Base-by-base conservation (phyloP, 2,113 vertebrate genomes). In the Amphilophus citrinellus region DNA sequence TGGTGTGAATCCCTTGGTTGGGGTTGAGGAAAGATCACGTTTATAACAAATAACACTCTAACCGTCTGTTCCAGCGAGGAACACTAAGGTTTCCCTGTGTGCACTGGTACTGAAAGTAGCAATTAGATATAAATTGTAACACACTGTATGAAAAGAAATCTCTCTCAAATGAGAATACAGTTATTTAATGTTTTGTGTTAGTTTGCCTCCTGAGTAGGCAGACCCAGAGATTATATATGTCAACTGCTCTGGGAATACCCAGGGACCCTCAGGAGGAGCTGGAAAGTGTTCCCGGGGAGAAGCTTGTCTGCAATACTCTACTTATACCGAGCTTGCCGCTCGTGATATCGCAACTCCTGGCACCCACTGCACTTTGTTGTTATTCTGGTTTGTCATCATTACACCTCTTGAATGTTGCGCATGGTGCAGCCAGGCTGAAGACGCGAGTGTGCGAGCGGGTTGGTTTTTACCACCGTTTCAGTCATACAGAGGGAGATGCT, bases 241-340 rank as follows among this genome's bases (percentile, higher is more conserved):
- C 44, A 73, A 8, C 44, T 53, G 7, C 24, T 24, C 17, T 20
- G 24, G 66, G 10, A 53, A 73, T 22, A 7, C 6, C 24, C 24
- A 50, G 0, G 22, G 9, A 71, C 22, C 65, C 42, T 18, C 17
- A 0, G 10, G 24, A 20, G 2, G 24, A 53, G 17, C 24, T 73
- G 7, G 30, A 20, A 53, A 50, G 9, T 50, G n/a, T n/a, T n/a
- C n/a, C n/a, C n/a, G n/a, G 18, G 65, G 27, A 24, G 27, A 50
- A 30, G 5, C 15, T 20, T 11, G 42, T 2, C 65, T 47, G 44
- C 1, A 47, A 47, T 47, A 47, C 44, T 13, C 47, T 73, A 8
- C 27, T 73, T 47, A n/a, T 27, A 66, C 39, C 4, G 0, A 3
- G 22, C 14, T 27, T 71, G 24, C 0, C 42, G 18, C 66, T 0